These are phyloP conservation scores for Drosophila vallismaia DNA, from an alignment of 2,888 invertebrate genomes.

Conservation along the genomic window DNA sequence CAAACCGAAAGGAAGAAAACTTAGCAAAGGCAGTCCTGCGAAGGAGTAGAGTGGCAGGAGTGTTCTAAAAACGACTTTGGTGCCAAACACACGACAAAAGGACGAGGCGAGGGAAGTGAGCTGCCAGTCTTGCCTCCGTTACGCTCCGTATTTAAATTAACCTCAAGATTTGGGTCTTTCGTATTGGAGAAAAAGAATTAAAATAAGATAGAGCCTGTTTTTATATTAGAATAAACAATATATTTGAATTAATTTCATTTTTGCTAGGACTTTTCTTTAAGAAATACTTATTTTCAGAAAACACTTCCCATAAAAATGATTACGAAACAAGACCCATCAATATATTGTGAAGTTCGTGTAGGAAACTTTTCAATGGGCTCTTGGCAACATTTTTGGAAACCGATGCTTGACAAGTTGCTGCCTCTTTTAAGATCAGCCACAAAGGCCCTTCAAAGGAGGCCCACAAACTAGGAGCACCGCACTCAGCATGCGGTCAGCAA, in stretches of 20 bases:
- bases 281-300: neutral
- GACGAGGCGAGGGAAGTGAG: neutral
- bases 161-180: neutral
- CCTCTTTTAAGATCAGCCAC: conserved; percentile 48
- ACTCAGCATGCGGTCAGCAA: conserved; percentile 39
- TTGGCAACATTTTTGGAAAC: conserved; percentile 54
- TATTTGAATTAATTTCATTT: neutral
- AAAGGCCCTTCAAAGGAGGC: conserved; percentile 53
- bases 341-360: conserved; percentile 31
- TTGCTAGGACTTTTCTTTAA: neutral
- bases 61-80: conserved; percentile 47
- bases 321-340: conserved; percentile 15
- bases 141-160: neutral
- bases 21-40: conserved; percentile 34
- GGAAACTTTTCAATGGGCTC: conserved; percentile 64
- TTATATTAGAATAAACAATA: too few relatives aligned
- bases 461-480: conserved; percentile 36
- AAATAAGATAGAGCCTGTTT: neutral
- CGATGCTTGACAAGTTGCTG: conserved; percentile 53
- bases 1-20: conserved; percentile 17
- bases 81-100: conserved; percentile 66
- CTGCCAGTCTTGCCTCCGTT: neutral
- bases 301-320: conserved; percentile 1
- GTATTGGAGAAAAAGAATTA: neutral
- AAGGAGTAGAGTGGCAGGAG: conserved; percentile 34